phyloP scores from a whole-genome alignment of 2,113 vertebrate genomes.

The Calcarius ornatus region DNA sequence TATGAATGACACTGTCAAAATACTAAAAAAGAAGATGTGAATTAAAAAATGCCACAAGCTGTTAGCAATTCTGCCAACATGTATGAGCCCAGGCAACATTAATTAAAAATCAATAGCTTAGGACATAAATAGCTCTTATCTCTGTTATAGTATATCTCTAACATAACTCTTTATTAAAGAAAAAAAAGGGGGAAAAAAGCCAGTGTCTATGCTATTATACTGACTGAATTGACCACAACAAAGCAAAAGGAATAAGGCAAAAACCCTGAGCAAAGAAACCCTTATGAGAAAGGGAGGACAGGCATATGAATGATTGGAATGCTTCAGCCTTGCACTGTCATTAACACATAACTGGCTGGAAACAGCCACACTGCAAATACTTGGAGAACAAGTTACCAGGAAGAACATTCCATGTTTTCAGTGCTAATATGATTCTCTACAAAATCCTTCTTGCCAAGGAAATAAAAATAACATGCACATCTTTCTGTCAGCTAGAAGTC shows the following conservation, averaged over 20 bases:
- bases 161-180: slow-evolving; percentile 67
- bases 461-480: slow-evolving; percentile 21
- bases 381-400: slow-evolving; percentile 56
- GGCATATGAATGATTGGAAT: slow-evolving; percentile 73
- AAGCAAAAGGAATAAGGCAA: slow-evolving; percentile 66
- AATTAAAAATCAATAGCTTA: slow-evolving; percentile 82
- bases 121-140: slow-evolving; percentile 77
- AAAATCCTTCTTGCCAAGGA: slow-evolving; percentile 41
- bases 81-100: slow-evolving; percentile 75
- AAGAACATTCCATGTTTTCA: slow-evolving; percentile 51
- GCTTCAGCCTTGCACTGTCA: slow-evolving; percentile 41
- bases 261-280: slow-evolving; percentile 40
- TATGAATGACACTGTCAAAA: slow-evolving; percentile 83
- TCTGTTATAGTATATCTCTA: slow-evolving; percentile 69
- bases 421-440: slow-evolving; percentile 8
- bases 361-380: slow-evolving; percentile 23
- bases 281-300: slow-evolving; percentile 67
- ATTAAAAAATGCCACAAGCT: slow-evolving; percentile 82
- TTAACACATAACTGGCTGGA: slow-evolving; percentile 67
- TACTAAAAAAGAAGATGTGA: slow-evolving; percentile 77
- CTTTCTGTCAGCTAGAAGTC: background rate
- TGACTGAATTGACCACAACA: slow-evolving; percentile 69
- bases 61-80: slow-evolving; percentile 80
- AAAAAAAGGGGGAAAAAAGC: slow-evolving; percentile 22
- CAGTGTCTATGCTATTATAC: slow-evolving; percentile 67